Evolutionary conservation across 1,140 invertebrate species (phyloP), one percentile per base, ranked within the genome.

Genomic region (Pachypsylla venusta): DNA sequence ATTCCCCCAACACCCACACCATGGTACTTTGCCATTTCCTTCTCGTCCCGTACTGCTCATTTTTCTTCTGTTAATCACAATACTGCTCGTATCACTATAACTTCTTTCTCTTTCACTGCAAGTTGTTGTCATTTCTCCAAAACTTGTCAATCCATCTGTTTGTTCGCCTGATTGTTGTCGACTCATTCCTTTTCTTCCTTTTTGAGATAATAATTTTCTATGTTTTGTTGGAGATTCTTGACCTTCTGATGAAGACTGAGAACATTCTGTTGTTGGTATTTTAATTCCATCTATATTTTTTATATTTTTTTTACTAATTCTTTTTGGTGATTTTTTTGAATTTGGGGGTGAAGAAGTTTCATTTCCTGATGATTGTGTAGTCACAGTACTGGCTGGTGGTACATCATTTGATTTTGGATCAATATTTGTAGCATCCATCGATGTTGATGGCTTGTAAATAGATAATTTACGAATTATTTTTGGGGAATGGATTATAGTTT

Each of bases 1-100:
- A 63, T 76, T 76, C 19, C 75, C 75, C 73, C 74, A 75, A 58
- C 75, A 76, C 3, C 72, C 74, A 64, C 74, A 76, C 75, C 75
- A 76, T 1, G 75, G 75, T 14, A 73, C 67, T 64, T 70, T 73
- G 12, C 64, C 66, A 4, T 54, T 60, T 1, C 25, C 22, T 53
- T 66, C 67, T 39, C 62, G 56, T 4, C 66, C 67, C 0, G 67
- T 66, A 16, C 57, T 53, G 53, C 66, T 64, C 55, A 66, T 57
- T 56, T 69, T 67, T 24, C 66, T 56, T 2, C 62, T 42, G n/a
- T 27, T 61, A 27, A 63, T 63, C 7, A 58, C 60, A 12, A 65
- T 61, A 27, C 65, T 66, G 54, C 66, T 69, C 28, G 66, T 56
- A 26, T 66, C 63, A 42, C 69, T 70, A 30, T 64, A 62, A 5